Evolutionary conservation across 1,140 invertebrate species (phyloP), one percentile per base, ranked within the genome.

Genomic region (Rhizoglyphus robini): DNA sequence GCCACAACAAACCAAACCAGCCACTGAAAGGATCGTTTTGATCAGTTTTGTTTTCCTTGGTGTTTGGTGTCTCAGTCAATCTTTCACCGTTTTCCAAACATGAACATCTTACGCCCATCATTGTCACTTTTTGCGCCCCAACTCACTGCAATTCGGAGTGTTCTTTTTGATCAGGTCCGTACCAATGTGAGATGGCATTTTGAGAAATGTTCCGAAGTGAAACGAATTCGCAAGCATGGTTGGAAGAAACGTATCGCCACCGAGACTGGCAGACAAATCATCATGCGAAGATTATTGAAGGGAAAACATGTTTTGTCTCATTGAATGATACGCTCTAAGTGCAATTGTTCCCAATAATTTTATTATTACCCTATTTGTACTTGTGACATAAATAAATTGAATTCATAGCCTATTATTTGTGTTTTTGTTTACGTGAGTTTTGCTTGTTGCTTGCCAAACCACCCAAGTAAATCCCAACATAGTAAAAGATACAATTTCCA

Each of bases 211-310:
- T 64, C 63, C 15, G 61, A 64, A 34, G 63, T 64, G 2, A 64
- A 64, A 38, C 38, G 63, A 18, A 48, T 49, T 18, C 63, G 63
- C 25, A 64, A 64, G 29, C 34, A 32, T 57, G 51, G 63, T 32
- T 64, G 25, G 11, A 48, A 49, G 41, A 51, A 48, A 38, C 8
- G 63, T 13, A 49, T 64, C 41, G 48, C 63, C 4, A 64, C 63
- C 4, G 20, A 18, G 25, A 57, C 20, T 27, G 63, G 63, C 20
- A 18, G 63, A 23, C 20, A 49, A 8, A 57, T 64, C 23, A 27
- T 64, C 11, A 64, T 64, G 63, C 8, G 47, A 49, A n/a, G 63
- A 2, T 51, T 64, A 31, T 27, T 64, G 5, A 64, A 64, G 29
- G 63, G 46, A 1, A 48, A 30, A 32, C 63, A 64, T 36, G 29